phyloP scores from a whole-genome alignment of 2,888 invertebrate genomes.

The Ophion ventricosus region DNA sequence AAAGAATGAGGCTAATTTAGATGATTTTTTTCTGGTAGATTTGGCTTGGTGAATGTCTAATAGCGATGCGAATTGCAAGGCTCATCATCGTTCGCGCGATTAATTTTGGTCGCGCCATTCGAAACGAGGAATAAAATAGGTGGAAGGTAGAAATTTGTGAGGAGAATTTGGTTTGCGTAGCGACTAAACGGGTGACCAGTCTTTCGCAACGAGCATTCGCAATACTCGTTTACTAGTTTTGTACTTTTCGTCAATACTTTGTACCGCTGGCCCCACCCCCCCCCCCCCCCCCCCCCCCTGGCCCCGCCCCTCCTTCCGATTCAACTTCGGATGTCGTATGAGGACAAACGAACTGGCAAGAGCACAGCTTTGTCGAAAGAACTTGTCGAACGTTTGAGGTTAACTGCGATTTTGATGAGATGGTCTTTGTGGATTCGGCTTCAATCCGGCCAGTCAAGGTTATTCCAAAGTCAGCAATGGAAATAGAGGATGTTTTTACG shows the following conservation, averaged over 20 bases:
- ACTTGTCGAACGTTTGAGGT: conserved; percentile 4
- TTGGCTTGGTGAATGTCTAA: neutral
- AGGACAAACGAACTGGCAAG: neutral
- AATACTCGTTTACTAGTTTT: neutral
- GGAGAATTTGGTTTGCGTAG: neutral
- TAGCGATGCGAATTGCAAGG: neutral
- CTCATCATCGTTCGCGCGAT: neutral
- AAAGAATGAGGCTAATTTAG: neutral
- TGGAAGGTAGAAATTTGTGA: neutral
- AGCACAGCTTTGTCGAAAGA: neutral
- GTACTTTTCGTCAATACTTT: neutral
- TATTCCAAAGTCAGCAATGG: too few relatives aligned
- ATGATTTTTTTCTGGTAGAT: neutral
- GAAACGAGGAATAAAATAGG: neutral
- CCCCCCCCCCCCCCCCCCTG: neutral
- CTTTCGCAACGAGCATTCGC: neutral
- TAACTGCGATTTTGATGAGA: neutral
- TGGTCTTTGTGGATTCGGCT: too few relatives aligned
- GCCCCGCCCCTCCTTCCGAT: neutral
- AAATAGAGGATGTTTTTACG: too few relatives aligned
- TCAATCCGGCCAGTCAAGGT: too few relatives aligned
- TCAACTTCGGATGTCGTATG: neutral
- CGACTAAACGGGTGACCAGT: neutral
- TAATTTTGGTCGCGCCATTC: neutral
- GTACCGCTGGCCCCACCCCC: neutral